phyloP scores from a whole-genome alignment of 1,140 invertebrate species.

The Sitodiplosis mosellana region DNA sequence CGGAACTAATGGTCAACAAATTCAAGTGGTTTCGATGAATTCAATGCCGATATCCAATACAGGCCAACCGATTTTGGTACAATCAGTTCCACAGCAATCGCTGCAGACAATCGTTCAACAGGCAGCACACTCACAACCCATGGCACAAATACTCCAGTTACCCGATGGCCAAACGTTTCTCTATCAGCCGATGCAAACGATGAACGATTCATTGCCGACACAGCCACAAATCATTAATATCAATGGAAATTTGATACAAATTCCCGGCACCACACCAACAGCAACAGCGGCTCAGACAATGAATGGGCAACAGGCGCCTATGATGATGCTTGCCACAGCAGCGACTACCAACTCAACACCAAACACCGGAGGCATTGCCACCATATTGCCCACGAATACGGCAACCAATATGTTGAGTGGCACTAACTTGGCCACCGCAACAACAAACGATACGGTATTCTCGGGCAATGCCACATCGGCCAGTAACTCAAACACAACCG shows the following conservation, averaged over 20 bases:
- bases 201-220: slow-evolving; percentile 32
- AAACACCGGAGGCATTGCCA: neutral
- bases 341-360: slow-evolving; percentile 11
- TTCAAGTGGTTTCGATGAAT: slow-evolving; percentile 16
- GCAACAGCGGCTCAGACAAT: slow-evolving; percentile 10
- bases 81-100: slow-evolving; percentile 9
- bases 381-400: slow-evolving; percentile 1
- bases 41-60: slow-evolving; percentile 17
- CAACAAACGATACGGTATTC: slow-evolving; percentile 12
- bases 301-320: slow-evolving; percentile 11
- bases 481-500: slow-evolving; percentile 15
- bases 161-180: slow-evolving; percentile 86
- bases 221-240: slow-evolving; percentile 51
- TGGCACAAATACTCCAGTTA: slow-evolving; percentile 72
- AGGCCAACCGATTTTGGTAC: slow-evolving; percentile 6
- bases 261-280: slow-evolving; percentile 26
- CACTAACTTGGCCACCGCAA: slow-evolving; percentile 7
- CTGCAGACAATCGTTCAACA: slow-evolving; percentile 15
- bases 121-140: slow-evolving; percentile 34
- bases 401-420: slow-evolving; percentile 14
- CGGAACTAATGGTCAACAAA: slow-evolving; percentile 11
- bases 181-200: slow-evolving; percentile 59
- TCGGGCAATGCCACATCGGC: slow-evolving; percentile 35
- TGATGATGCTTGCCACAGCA: slow-evolving; percentile 12
- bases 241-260: slow-evolving; percentile 52